phyloP scores from a whole-genome alignment of 2,113 vertebrate species.

The Ahaetulla prasina region DNA sequence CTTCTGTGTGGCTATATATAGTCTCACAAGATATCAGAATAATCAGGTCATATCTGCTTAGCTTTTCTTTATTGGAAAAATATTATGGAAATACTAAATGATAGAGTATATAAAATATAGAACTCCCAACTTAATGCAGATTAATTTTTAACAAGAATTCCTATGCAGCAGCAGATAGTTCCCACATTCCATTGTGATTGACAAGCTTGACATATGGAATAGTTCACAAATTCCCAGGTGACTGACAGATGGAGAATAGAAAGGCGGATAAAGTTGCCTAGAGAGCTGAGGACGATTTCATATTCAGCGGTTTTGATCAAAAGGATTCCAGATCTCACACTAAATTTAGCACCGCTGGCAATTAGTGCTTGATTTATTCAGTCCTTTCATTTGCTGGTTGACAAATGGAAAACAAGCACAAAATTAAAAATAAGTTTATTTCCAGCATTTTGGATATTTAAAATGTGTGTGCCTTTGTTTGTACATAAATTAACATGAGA shows the following conservation, averaged over 20 bases:
- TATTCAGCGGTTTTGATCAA: slow-evolving; percentile 93
- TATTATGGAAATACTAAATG: slow-evolving; percentile 75
- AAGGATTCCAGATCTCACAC: slow-evolving; percentile 90
- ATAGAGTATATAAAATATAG: slow-evolving; percentile 82
- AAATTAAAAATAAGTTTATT: slow-evolving; percentile 85
- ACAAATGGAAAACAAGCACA: slow-evolving; percentile 87
- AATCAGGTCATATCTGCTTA: slow-evolving; percentile 55
- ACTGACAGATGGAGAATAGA: slow-evolving; percentile 91
- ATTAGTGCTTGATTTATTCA: slow-evolving; percentile 92
- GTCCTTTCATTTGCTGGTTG: slow-evolving; percentile 90
- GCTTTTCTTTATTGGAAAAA: slow-evolving; percentile 57
- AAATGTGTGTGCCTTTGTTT: slow-evolving; percentile 82
- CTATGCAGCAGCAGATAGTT: slow-evolving; percentile 83
- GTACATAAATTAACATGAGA: slow-evolving; percentile 84
- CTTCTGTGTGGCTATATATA: slow-evolving; percentile 22
- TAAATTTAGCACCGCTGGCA: slow-evolving; percentile 98
- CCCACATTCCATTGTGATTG: slow-evolving; percentile 95
- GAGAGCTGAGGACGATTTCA: slow-evolving; percentile 88
- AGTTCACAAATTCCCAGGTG: slow-evolving; percentile 99
- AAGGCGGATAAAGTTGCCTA: slow-evolving; percentile 92
- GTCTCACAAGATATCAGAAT: slow-evolving; percentile 42
- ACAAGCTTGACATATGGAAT: slow-evolving; percentile 99
- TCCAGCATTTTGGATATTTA: slow-evolving; percentile 80
- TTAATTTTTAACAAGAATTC: slow-evolving; percentile 83
- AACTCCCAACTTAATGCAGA: slow-evolving; percentile 74